Evolutionary conservation across 2,113 vertebrate species (phyloP).

Genomic region (Syngnathus scovelli): DNA sequence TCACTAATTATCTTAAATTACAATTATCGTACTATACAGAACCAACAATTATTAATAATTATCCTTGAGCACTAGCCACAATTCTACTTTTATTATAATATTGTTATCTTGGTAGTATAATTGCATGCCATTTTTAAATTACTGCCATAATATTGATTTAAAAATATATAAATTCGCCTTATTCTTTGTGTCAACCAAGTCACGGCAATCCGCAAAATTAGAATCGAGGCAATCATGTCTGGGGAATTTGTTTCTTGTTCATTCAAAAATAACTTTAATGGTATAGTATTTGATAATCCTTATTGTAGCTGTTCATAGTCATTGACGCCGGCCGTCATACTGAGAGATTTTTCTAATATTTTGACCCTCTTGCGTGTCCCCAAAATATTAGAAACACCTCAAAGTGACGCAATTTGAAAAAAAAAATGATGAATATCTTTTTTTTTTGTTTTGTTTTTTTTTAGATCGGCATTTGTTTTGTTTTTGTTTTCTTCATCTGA

Average conservation of each 20-base stretch:
- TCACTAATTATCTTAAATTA: too few relatives aligned
- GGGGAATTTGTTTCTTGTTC: background rate
- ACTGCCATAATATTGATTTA: background rate
- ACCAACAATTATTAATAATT: too few relatives aligned
- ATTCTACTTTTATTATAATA: background rate
- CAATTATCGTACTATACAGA: too few relatives aligned
- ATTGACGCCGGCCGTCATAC: background rate
- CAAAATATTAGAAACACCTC: background rate
- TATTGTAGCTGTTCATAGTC: background rate
- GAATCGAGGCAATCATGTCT: background rate
- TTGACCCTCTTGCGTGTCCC: background rate
- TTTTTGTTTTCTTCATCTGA: too few relatives aligned
- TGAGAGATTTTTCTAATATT: background rate
- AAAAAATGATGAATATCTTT: background rate
- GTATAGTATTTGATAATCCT: too few relatives aligned
- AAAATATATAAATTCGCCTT: background rate
- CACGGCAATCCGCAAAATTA: background rate
- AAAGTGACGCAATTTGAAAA: too few relatives aligned
- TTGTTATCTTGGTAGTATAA: background rate
- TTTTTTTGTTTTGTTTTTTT: too few relatives aligned
- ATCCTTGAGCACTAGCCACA: background rate
- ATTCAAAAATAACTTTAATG: too few relatives aligned
- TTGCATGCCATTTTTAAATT: background rate
- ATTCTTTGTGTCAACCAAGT: background rate
- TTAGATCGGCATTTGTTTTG: too few relatives aligned